These are phyloP conservation scores for Aphaenogaster ashmeadi DNA, from an alignment of 1,140 invertebrate genomes.

Conservation along the genomic window DNA sequence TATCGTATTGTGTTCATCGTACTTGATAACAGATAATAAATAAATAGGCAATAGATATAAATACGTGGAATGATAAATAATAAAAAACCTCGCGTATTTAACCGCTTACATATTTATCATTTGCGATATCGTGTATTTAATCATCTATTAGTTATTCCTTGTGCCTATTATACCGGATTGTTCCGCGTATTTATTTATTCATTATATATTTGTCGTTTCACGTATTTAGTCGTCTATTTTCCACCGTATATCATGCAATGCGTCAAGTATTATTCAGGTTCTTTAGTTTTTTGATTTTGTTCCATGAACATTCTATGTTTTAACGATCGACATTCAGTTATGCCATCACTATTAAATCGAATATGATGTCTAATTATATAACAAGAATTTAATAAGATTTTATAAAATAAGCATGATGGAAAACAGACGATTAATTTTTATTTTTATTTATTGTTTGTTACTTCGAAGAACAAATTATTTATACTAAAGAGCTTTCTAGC, in stretches of 20 bases:
- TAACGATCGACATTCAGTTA: background rate
- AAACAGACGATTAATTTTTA: conserved; percentile 9
- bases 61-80: conserved; percentile 29
- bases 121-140: conserved; percentile 2
- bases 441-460: conserved; percentile 4
- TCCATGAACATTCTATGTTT: background rate
- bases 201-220: background rate
- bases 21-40: conserved; percentile 6
- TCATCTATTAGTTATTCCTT: background rate
- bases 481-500: background rate
- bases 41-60: conserved; percentile 1
- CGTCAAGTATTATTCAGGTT: background rate
- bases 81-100: background rate
- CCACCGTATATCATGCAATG: background rate
- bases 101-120: background rate
- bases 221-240: background rate
- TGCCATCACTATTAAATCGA: background rate
- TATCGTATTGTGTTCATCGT: background rate
- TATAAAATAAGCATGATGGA: background rate
- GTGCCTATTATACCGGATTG: background rate
- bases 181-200: background rate
- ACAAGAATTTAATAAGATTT: background rate
- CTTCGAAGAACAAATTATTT: conserved; percentile 6
- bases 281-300: background rate
- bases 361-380: background rate